Evolutionary conservation across 2,113 vertebrate species (phyloP).

Genomic region (Lampris megalopsis): DNA sequence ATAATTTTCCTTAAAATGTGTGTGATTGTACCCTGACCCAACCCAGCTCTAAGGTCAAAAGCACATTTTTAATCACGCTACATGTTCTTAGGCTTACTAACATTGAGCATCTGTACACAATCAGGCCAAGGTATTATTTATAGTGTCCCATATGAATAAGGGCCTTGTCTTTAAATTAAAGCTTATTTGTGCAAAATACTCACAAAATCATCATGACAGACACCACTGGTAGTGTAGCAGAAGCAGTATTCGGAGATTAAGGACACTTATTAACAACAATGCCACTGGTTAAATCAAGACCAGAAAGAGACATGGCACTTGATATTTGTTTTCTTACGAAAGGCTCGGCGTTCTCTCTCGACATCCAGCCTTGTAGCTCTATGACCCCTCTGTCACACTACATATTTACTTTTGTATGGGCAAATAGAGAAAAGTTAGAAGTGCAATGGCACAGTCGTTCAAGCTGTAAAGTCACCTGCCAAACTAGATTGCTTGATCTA

Average conservation of each 20-base stretch:
- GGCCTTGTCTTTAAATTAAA: constrained; percentile 49
- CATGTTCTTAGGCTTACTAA: constrained; percentile 22
- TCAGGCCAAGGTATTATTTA: constrained; percentile 14
- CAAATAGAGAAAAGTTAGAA: constrained; percentile 67
- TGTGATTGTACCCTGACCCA: not conserved
- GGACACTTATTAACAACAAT: constrained; percentile 78
- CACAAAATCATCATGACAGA: constrained; percentile 24
- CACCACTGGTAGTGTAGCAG: constrained; percentile 33
- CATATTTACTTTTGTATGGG: constrained; percentile 56
- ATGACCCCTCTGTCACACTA: constrained; percentile 37
- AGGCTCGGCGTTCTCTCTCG: constrained; percentile 42
- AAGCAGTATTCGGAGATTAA: constrained; percentile 65
- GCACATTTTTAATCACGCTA: constrained; percentile 51
- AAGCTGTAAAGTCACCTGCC: not conserved
- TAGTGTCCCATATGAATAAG: constrained; percentile 1
- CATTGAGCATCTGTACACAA: constrained; percentile 8
- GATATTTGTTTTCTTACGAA: constrained; percentile 43
- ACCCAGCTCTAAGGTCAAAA: constrained; percentile 29
- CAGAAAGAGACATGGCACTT: constrained; percentile 39
- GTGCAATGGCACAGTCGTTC: no score
- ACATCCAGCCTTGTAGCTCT: constrained; percentile 14
- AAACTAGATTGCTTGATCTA: not conserved
- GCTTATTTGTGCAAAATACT: constrained; percentile 60
- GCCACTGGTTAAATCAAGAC: constrained; percentile 63
- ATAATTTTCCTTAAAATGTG: constrained; percentile 38